Base-by-base conservation (phyloP, 2,113 vertebrate genomes). In the Coptodon bakossiorum region DNA sequence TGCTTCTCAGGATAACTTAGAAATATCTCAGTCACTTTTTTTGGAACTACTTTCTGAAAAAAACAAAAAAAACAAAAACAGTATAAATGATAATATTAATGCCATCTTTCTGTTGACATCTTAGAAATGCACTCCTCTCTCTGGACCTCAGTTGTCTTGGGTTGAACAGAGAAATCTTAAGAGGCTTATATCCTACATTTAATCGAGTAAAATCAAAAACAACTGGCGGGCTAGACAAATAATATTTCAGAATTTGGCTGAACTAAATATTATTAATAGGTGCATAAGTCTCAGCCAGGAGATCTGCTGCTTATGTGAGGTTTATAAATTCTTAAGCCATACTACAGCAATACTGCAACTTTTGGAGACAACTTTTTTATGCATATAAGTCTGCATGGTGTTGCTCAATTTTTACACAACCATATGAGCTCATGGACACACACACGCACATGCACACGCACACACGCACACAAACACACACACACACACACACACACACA, bases 391-490 rank as follows among this genome's bases (percentile, higher is more conserved):
- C 66, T 34, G 68, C 34, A 17, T 3, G 10, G 9, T 3, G 5
- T 82, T 68, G 43, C 82, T 84, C 34, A 88, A 89, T 89, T 91
- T 90, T 89, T 80, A 81, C 66, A 89, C 27, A 86, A 79, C 86
- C 85, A 68, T 24, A 88, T 90, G 87, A 90, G 87, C 89, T 84
- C 61, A 38, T 66, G 61, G 31, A 66, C 86, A 79, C 82, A 66
- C 61, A 59, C 14, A 59, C 50, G 2, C 89, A 92, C 22, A 63
- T 90, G 88, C 71, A 78, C 80, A 63, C 87, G 16, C 45, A 48
- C 80, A 89, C 19, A 86, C 52, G 11, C 10, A 48, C 31, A 71
- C 80, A 82, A 79, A 29, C 12, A 29, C 36, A 24, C 22, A 73
- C 22, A 27, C 10, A 71, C 13, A 36, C 48, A 80, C 80, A 85